Base-by-base conservation (phyloP, 2,888 invertebrate genomes). In the Pyralis farinalis region DNA sequence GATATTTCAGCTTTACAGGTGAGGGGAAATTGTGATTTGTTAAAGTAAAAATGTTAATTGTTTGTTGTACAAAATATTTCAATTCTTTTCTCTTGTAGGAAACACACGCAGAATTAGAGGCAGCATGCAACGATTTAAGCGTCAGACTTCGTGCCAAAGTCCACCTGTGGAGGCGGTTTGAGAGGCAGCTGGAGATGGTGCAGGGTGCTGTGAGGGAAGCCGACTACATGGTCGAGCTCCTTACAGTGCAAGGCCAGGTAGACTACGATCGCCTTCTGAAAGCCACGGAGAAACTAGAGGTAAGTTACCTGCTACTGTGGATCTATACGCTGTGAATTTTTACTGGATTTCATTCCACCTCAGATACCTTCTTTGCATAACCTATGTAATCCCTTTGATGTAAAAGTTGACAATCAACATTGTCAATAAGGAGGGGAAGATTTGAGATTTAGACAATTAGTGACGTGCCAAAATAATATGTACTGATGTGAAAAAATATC, bases 191-290 rank as follows among this genome's bases (percentile, higher is more conserved):
- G 53, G 96, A 96, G 57, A 65, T 93, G 69, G 95, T 96, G 7
- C 95, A 95, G 48, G 93, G 95, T 37, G 95, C 95, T 0, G 95
- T 96, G 0, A 92, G 95, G 41, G 96, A 96, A 59, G 95, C 96
- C 0, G 96, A 96, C 71, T 96, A 95, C 60, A 95, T 96, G 95
- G 95, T 95, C 87, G 96, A 96, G 53, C 82, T 96, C 43, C 87
- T 96, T 8, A 94, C 95, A 0, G 94, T 96, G 0, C 96, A 96
- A 66, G 96, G 95, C 1, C 94, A 94, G 46, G 94, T 96, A 9
- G 96, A 96, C 72, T 96, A 96, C 62, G 95, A 95, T 50, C 90
- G 96, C 6, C 82, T 96, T 43, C 89, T 94, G 38, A 96, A 95
- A 66, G 96, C 96, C 30, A 96, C 96, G 0, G 95, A 96, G 75